Evolutionary conservation across 2,797 vertebrate species (phyloP).

Genomic region (Psittacula echo): DNA sequence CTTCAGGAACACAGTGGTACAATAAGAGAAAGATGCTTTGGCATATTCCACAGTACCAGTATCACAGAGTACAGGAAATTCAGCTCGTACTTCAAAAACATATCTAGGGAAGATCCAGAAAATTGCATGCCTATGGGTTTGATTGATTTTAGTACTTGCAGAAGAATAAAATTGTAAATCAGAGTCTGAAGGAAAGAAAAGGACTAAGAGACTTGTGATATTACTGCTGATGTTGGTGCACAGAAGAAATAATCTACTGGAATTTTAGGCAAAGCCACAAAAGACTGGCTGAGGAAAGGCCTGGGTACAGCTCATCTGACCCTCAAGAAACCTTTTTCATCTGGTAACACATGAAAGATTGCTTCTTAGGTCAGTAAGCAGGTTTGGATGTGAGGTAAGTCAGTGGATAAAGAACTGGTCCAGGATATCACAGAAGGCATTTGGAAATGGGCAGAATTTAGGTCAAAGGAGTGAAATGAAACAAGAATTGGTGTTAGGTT

Average conservation of each 20-base stretch:
- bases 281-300: constrained; percentile 48
- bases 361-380: constrained; percentile 21
- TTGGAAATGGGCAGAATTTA: background rate
- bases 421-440: background rate
- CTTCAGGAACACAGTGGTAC: background rate
- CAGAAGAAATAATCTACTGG: background rate
- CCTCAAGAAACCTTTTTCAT: constrained; percentile 44
- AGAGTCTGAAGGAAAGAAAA: constrained; percentile 21
- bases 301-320: constrained; percentile 23
- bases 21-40: background rate
- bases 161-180: constrained; percentile 33
- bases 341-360: background rate
- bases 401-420: background rate
- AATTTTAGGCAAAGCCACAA: constrained; percentile 33
- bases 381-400: background rate
- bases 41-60: background rate
- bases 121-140: background rate
- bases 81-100: background rate
- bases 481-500: background rate
- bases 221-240: background rate
- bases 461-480: constrained; percentile 41
- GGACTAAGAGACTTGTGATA: background rate
- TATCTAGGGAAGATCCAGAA: background rate
- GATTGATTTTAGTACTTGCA: constrained; percentile 15
- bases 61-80: background rate